A percentile compares a stretch with the other conserved stretches of the same genome.
Conservation (phyloP, 2,113 vertebrate genomes). For the Syngnathus typhle region DNA sequence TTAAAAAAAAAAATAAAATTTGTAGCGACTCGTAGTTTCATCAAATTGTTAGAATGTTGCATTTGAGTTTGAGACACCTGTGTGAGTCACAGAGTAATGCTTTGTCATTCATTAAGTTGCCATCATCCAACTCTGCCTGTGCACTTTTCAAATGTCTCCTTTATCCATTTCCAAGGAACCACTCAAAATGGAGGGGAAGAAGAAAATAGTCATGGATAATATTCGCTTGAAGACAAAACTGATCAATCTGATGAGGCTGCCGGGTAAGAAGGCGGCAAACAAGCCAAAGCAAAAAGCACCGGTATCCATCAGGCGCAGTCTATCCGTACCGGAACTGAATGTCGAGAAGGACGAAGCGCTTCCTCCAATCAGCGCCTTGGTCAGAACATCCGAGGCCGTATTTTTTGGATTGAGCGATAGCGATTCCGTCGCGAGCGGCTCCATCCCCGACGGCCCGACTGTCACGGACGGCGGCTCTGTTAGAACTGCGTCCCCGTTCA, state of each 20-base stretch:
- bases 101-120: not conserved
- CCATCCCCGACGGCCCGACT: conserved; percentile 3
- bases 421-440: conserved; percentile 42
- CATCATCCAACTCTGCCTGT: not conserved
- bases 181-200: conserved; percentile 65
- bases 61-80: not conserved
- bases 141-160: not conserved
- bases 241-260: conserved; percentile 37
- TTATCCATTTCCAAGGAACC: conserved; percentile 9
- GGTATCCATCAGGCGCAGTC: conserved; percentile 58
- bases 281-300: conserved; percentile 38
- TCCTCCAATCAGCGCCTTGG: not conserved
- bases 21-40: not conserved
- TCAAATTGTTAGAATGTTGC: not conserved
- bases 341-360: conserved; percentile 8
- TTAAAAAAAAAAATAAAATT: not conserved
- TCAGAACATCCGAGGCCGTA: conserved; percentile 1
- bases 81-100: not conserved
- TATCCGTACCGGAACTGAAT: conserved; percentile 69
- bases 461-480: not conserved
- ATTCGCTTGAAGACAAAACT: conserved; percentile 53
- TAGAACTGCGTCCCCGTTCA: conserved; percentile 8
- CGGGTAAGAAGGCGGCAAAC: conserved; percentile 39
- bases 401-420: conserved; percentile 32
- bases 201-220: conserved; percentile 55